Evolutionary conservation across 2,797 vertebrate species (phyloP), one percentile per base, ranked within the genome.

Genomic region (Silurus lanzhouensis): DNA sequence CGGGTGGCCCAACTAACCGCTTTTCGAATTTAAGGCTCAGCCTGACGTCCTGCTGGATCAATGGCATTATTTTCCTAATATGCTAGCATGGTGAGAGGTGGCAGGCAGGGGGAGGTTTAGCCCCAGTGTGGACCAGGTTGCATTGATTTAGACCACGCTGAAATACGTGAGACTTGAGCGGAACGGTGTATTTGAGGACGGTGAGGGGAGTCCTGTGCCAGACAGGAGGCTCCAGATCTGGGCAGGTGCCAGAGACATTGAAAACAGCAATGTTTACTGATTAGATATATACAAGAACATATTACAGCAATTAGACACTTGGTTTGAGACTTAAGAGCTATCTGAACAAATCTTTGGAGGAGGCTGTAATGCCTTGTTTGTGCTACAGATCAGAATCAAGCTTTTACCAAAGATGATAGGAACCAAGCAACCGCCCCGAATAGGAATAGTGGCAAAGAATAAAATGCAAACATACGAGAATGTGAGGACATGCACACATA

Each of bases 51-150:
- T 15, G 67, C 87, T 89, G 89, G 93, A 95, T 95, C 94, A 92
- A 95, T 95, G 92, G 89, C 92, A 94, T 94, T 94, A 95, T 95
- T 95, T 95, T 93, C 94, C 94, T 95, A 94, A 95, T 95, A 94
- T 91, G 92, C 91, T 38, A 12, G 83, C 92, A 9, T 93, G 92
- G 93, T 75, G 93, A 93, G 94, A 93, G 88, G 78, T 87, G 85
- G 91, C 92, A 92, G 92, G 92, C 90, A 82, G 93, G 93, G 93
- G 84, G 78, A 88, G 91, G 93, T 93, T 94, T 94, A 95, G 92
- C 91, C 93, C 92, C 90, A 91, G 91, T 81, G 92, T 90, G 87
- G 92, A 91, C 91, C 89, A 91, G 91, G 91, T 90, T 72, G 78
- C 93, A 95, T 95, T 91, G 95, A 95, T 95, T 92, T 91, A 90